These are phyloP conservation scores for Drosophila algonquin DNA, from an alignment of 2,888 invertebrate species.

Conservation along the genomic window DNA sequence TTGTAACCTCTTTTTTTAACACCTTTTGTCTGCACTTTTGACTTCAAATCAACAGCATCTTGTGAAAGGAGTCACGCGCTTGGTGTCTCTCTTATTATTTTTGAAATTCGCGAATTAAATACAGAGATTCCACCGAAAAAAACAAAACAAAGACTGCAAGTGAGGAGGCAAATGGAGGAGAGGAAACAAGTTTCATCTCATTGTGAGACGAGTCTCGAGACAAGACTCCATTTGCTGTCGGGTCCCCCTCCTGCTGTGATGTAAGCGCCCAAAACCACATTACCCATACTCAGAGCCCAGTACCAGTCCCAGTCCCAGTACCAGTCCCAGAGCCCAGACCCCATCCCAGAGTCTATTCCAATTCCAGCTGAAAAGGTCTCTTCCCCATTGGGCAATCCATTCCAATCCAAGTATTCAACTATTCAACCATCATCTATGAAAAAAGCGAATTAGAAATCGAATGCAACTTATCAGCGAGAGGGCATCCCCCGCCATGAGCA, in stretches of 20 bases:
- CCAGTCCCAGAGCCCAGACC: conserved; percentile 24
- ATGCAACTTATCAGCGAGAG: conserved; percentile 29
- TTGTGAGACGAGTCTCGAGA: conserved; percentile 43
- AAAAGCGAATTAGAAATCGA: conserved; percentile 31
- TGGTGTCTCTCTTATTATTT: conserved; percentile 62
- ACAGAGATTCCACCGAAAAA: conserved; percentile 14
- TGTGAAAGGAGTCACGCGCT: conserved; percentile 83
- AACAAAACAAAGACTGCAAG: conserved; percentile 46
- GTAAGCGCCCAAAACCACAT: conserved; percentile 55
- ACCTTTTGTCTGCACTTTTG: conserved; percentile 74
- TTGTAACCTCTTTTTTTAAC: conserved; percentile 50
- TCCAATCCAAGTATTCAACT: conserved; percentile 1
- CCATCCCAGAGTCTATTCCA: conserved; percentile 19
- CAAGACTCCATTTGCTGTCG: conserved; percentile 18
- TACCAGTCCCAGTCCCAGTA: neutral
- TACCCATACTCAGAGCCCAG: conserved; percentile 7
- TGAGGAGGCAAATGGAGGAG: conserved; percentile 70
- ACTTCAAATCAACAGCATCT: conserved; percentile 51
- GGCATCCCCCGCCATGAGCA: conserved; percentile 38
- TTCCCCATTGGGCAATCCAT: conserved; percentile 33
- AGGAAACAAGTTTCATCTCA: conserved; percentile 62
- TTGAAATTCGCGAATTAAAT: conserved; percentile 65
- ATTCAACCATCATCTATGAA: neutral
- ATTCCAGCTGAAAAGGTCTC: conserved; percentile 41
- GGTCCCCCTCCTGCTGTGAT: conserved; percentile 68